Evolutionary conservation across 2,888 invertebrate genomes (phyloP), one percentile per base, ranked within the genome.

Genomic region (Choreutis nemorana): DNA sequence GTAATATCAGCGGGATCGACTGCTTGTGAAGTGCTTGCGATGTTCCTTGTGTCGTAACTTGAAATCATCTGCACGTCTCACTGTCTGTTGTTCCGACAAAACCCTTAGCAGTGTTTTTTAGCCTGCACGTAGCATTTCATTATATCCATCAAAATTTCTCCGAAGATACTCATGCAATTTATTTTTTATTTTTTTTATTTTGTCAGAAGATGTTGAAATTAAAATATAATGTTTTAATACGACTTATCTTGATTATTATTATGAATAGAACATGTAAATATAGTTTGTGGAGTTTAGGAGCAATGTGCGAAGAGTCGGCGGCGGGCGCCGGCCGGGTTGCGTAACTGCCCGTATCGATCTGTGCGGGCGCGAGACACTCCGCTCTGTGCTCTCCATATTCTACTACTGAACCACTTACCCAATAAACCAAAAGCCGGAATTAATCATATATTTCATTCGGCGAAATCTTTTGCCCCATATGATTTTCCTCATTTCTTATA

Each of bases 331-430:
- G 61, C 52, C 51, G 55, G 54, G 64, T 78, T 78, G 77, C 78
- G 77, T 78, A 78, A 78, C 77, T 59, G 50, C 37, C 45, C 53
- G 64, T 75, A 78, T 78, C 62, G 78, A 78, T 78, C 72, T 57
- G 60, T 58, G 63, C 62, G 55, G 52, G 62, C 52, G 53, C 49
- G 60, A 55, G 58, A 64, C 58, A 61, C 50, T 56, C 49, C 42
- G 50, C 49, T 51, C 47, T 15, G n/a, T 48, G 46, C 54, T 55
- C 51, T 56, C 50, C 52, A 51, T 51, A 52, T 57, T 50, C 45
- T 47, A 45, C 46, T 42, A 43, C 42, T 42, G 36, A 48, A 42
- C 34, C 38, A 49, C 42, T 58, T 56, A 50, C 49, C 52, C 33
- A n/a, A n/a, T n/a, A n/a, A n/a, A n/a, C n/a, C n/a, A 18, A 8